A percentile compares a stretch with the other conserved stretches of the same genome.
These are phyloP conservation scores for Nannospalax galili DNA, from an alignment of 2,113 vertebrate genomes.

Conservation along the genomic window DNA sequence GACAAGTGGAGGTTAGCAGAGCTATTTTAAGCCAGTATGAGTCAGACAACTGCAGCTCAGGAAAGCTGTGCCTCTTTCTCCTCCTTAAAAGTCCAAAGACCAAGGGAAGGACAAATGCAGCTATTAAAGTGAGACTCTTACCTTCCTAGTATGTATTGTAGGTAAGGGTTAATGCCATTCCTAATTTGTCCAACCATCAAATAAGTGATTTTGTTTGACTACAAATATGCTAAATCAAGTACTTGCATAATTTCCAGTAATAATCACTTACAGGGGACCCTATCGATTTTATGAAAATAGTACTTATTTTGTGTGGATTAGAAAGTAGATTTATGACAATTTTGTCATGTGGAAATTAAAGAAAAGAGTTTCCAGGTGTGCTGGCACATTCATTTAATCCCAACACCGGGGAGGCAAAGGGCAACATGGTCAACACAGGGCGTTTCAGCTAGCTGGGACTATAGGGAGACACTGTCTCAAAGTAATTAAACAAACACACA, in stretches of 20 bases:
- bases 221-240: not conserved
- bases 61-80: constrained; percentile 30
- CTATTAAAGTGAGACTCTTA: not conserved
- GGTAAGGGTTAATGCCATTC: not conserved
- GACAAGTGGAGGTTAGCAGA: constrained; percentile 9
- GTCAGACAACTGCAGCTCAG: constrained; percentile 16
- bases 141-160: not conserved
- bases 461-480: too few relatives aligned
- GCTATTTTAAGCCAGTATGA: constrained; percentile 73
- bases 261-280: not conserved
- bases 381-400: too few relatives aligned
- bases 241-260: not conserved
- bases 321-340: not conserved
- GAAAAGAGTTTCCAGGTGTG: not conserved
- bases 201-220: not conserved
- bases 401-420: too few relatives aligned
- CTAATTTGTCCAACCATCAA: not conserved
- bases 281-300: constrained; percentile 24
- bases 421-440: too few relatives aligned
- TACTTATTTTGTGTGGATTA: constrained; percentile 18
- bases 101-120: constrained; percentile 45
- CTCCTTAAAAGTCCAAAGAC: constrained; percentile 53
- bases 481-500: too few relatives aligned
- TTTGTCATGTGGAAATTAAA: not conserved
- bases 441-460: too few relatives aligned